Percentiles rank a stretch among this genome's conserved stretches.
Conservation (phyloP, 2,113 vertebrate species). For the Paratilapia polleni region DNA sequence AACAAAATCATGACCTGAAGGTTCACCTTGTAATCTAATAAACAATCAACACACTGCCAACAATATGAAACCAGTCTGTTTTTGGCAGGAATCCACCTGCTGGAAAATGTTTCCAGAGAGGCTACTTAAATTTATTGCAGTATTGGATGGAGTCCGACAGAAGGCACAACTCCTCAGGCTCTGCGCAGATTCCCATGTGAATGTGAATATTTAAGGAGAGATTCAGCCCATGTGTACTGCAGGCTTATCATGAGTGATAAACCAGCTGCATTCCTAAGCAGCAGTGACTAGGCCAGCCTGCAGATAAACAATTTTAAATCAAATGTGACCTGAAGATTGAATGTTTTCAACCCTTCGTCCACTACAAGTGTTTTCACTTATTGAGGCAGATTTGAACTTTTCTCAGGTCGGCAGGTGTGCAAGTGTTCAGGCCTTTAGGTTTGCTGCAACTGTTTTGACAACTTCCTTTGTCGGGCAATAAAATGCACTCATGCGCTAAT, state of each 20-base stretch:
- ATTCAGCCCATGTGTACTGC: conserved; percentile 28
- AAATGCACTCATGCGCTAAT: neutral
- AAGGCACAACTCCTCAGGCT: neutral
- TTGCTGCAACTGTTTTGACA: neutral
- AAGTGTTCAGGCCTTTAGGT: neutral
- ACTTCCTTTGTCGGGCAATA: neutral
- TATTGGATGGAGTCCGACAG: neutral
- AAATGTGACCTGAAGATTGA: neutral
- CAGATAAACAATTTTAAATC: conserved; percentile 18
- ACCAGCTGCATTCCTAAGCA: conserved; percentile 33
- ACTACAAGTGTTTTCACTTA: neutral
- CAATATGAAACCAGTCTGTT: neutral
- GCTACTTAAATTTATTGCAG: conserved; percentile 12
- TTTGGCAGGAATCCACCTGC: conserved; percentile 18
- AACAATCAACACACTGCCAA: conserved; percentile 5
- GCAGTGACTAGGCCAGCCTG: conserved; percentile 5
- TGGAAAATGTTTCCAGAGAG: conserved; percentile 11
- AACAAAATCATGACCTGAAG: neutral
- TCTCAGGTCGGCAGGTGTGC: neutral
- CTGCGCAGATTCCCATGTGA: conserved; percentile 19
- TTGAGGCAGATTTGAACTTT: neutral
- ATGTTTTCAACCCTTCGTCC: neutral
- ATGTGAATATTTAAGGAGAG: neutral
- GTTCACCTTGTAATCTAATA: neutral
- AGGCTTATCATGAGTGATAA: conserved; percentile 27